Conservation (phyloP, 2,888 invertebrate species). For the Frankliniella intonsa region DNA sequence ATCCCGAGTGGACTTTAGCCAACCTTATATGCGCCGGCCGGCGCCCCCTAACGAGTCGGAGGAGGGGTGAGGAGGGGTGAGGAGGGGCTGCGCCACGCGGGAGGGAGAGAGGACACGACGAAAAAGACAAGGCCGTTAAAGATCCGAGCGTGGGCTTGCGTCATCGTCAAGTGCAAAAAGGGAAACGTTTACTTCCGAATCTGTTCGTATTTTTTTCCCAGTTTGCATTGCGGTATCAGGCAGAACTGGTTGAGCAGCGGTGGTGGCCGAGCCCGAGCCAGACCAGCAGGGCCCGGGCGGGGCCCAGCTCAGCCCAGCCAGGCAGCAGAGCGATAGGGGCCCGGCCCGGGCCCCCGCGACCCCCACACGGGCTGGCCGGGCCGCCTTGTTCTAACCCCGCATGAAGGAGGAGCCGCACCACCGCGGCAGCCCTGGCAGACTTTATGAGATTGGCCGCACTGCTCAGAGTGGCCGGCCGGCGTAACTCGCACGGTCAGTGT, state of each 20-base stretch:
- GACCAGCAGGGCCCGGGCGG: background rate
- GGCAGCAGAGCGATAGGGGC: background rate
- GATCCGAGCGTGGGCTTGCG: no score
- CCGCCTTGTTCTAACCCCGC: background rate
- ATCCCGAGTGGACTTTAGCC: background rate
- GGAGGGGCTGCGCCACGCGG: no score
- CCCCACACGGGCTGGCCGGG: background rate
- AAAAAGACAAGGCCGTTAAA: no score
- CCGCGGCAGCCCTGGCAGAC: no score
- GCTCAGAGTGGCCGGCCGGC: no score
- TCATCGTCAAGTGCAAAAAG: no score
- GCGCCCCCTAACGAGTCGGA: no score
- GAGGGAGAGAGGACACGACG: no score
- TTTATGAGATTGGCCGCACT: conserved; percentile 5
- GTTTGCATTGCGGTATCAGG: background rate
- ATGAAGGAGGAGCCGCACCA: conserved; percentile 2
- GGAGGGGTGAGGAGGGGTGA: no score
- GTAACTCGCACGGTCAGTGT: no score
- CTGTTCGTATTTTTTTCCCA: background rate
- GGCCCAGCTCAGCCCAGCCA: background rate
- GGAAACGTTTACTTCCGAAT: no score
- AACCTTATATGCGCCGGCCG: background rate
- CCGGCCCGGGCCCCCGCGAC: background rate
- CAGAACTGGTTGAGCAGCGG: background rate
- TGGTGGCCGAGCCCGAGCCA: no score